A percentile compares a stretch with the other conserved stretches of the same genome.
phyloP scores from a whole-genome alignment of 1,140 invertebrate species.

The Mesaphorura yosii region DNA sequence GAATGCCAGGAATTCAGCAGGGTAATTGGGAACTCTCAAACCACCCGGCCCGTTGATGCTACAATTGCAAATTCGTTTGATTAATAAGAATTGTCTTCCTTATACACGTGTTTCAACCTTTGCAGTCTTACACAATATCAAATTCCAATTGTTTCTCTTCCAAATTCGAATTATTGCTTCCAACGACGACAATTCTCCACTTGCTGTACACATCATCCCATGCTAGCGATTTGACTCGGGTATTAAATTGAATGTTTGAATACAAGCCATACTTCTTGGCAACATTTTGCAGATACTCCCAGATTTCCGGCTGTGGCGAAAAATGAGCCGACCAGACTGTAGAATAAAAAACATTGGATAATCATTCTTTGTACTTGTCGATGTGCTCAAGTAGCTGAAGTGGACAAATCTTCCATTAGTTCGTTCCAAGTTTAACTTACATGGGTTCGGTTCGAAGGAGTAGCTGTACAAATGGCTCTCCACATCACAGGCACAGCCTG shows the following conservation, averaged over 20 bases:
- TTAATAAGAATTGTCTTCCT: background rate
- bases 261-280: conserved; percentile 14
- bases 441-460: conserved; percentile 15
- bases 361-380: background rate
- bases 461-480: conserved; percentile 9
- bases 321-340: background rate
- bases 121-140: conserved; percentile 8
- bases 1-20: conserved; percentile 17
- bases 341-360: background rate
- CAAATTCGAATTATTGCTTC: background rate
- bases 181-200: conserved; percentile 5
- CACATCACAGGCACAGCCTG: conserved; percentile 18
- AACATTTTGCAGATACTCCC: conserved; percentile 12
- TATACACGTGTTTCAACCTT: background rate
- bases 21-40: conserved; percentile 14
- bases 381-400: background rate
- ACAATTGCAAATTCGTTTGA: background rate
- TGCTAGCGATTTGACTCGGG: conserved; percentile 2
- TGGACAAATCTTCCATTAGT: background rate
- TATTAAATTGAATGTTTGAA: conserved; percentile 4
- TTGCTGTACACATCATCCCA: conserved; percentile 12
- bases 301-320: conserved; percentile 8
- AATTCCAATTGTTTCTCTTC: background rate
- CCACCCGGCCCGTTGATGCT: conserved; percentile 15
- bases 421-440: background rate